phyloP scores from a whole-genome alignment of 2,113 vertebrate species.

The Alaudala cheleensis region DNA sequence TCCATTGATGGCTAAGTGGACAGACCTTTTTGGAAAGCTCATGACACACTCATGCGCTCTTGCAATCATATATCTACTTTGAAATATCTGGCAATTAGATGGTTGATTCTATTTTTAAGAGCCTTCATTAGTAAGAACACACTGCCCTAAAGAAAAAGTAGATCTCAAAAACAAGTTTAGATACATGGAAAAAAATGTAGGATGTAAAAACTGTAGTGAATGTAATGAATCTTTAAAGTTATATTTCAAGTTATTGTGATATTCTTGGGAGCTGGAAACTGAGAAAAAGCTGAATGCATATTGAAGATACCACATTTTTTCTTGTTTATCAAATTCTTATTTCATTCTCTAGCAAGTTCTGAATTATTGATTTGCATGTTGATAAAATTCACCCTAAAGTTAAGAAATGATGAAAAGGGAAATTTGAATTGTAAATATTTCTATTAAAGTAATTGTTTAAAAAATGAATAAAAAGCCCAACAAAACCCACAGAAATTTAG shows the following conservation, averaged over 20 bases:
- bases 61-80: not conserved
- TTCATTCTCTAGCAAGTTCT: conserved; percentile 16
- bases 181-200: not conserved
- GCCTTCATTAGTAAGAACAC: not conserved
- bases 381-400: conserved; percentile 36
- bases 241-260: not conserved
- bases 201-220: not conserved
- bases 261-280: not conserved
- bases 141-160: not conserved
- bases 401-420: conserved; percentile 17
- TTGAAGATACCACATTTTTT: not conserved
- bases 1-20: not conserved
- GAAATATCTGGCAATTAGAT: not conserved
- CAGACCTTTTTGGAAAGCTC: not conserved
- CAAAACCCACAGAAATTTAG: not conserved
- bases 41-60: not conserved
- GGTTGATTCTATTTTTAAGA: not conserved
- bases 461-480: not conserved
- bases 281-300: not conserved
- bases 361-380: conserved; percentile 51
- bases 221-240: not conserved
- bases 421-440: conserved; percentile 52
- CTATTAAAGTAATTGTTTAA: conserved; percentile 37
- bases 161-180: not conserved
- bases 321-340: conserved; percentile 14